A percentile compares a stretch with the other conserved stretches of the same genome.
These are phyloP conservation scores for Danaus melanippus DNA, from an alignment of 1,140 invertebrate genomes.

Conservation along the genomic window DNA sequence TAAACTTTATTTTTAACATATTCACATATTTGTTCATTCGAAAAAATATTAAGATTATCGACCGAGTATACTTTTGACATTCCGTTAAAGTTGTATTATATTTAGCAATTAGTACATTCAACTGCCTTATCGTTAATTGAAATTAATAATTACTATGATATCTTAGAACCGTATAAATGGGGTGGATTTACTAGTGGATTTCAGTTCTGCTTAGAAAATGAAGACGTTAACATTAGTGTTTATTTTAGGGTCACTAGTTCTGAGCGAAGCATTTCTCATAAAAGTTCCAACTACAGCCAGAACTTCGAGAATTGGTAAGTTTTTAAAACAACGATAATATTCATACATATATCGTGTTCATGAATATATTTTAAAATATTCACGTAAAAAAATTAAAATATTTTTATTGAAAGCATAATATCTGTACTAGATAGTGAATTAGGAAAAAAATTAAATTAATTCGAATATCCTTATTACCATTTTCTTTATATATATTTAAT, in stretches of 20 bases:
- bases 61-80: conserved; percentile 26
- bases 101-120: conserved; percentile 28
- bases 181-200: conserved; percentile 3
- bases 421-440: no score
- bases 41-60: conserved; percentile 24
- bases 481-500: no score
- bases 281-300: conserved; percentile 37
- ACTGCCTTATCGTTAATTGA: conserved; percentile 29
- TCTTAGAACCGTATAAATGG: conserved; percentile 27
- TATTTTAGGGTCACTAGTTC: conserved; percentile 14
- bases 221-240: conserved; percentile 38
- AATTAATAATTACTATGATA: conserved; percentile 22
- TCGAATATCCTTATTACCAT: no score
- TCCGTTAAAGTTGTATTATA: conserved; percentile 23
- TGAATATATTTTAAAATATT: background rate
- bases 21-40: no score
- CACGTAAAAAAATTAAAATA: no score
- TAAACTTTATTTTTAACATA: no score
- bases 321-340: background rate
- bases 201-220: conserved; percentile 37
- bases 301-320: conserved; percentile 28
- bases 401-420: no score
- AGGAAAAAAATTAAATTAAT: no score
- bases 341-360: background rate
- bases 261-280: conserved; percentile 38